Evolutionary conservation across 1,140 invertebrate genomes (phyloP), one percentile per base, ranked within the genome.

Genomic region (Tetramorium alpestre): DNA sequence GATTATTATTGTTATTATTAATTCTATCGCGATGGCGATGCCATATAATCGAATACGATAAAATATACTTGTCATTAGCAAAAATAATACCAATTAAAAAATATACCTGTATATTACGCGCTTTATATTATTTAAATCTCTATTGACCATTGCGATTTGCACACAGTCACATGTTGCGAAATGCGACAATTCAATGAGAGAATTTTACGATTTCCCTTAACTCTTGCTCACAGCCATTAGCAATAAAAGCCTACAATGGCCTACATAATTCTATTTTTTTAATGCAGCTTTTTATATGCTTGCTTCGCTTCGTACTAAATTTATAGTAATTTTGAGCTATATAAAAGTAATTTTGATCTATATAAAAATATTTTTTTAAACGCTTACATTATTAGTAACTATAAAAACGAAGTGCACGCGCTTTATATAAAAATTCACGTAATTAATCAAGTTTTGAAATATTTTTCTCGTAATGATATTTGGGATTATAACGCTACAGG

Each of bases 101-200:
- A 62, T 8, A 62, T 73, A 22, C 22, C 22, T 22, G 22, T 22
- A 22, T 51, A 33, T 73, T 5, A 11, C 69, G 5, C 13, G 6
- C 5, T 67, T 33, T 33, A 33, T 80, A 54, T 80, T 41, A 81
- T 60, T 69, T 81, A 38, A 51, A 81, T 69, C 33, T 69, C 13
- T 33, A 44, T 51, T 41, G 28, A 64, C 13, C 47, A 80, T 49
- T 22, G n/a, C 49, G 58, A 88, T 90, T 87, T 88, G 80, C 88
- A 90, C 88, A 85, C 85, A 85, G 41, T 47, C 44, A 47, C 11
- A 10, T 11, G 44, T 47, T 47, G 44, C 41, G 8, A 44, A 44
- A 90, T 69, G 58, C 58, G 54, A 44, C 56, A 90, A 87, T 89
- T 76, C 56, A 70, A 89, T 87, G 49, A 75, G 51, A 0, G 8